Conservation (phyloP, 2,888 invertebrate species). For the Chymomyza fuscimana region DNA sequence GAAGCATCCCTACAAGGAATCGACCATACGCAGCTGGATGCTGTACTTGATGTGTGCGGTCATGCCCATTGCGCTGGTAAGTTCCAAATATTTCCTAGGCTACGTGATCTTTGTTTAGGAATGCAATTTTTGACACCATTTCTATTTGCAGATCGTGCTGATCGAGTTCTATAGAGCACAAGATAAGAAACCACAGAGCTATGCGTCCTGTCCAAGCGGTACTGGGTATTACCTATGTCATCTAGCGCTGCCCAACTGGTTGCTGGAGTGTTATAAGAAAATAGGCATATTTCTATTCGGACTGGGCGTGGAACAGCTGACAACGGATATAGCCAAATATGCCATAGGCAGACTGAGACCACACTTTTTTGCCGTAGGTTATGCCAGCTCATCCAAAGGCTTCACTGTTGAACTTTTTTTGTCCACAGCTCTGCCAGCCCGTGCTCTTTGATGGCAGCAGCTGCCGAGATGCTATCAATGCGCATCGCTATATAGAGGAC, state of each 20-base stretch:
- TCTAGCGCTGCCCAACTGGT: conserved; percentile 84
- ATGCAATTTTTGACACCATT: neutral
- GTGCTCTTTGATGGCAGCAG: conserved; percentile 81
- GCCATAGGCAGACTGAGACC: conserved; percentile 95
- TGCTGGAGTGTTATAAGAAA: conserved; percentile 86
- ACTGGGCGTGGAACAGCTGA: conserved; percentile 89
- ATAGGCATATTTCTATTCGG: conserved; percentile 93
- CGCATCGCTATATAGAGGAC: conserved; percentile 85
- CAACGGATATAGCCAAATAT: conserved; percentile 96
- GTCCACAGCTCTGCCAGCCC: conserved; percentile 88
- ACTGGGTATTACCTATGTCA: conserved; percentile 81
- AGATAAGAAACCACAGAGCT: conserved; percentile 29
- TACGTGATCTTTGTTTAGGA: neutral
- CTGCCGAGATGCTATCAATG: conserved; percentile 83
- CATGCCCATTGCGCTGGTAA: conserved; percentile 87
- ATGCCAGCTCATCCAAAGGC: no score
- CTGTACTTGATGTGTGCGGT: conserved; percentile 88
- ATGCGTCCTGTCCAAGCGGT: conserved; percentile 65
- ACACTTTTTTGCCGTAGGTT: conserved; percentile 90
- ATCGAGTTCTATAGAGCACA: conserved; percentile 83
- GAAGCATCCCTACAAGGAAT: conserved; percentile 90
- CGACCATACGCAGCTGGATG: conserved; percentile 89
- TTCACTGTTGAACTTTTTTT: neutral
- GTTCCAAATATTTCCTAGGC: conserved; percentile 67
- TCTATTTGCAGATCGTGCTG: conserved; percentile 83